Conservation (phyloP, 1,140 invertebrate species). For the Meteorus sp. region DNA sequence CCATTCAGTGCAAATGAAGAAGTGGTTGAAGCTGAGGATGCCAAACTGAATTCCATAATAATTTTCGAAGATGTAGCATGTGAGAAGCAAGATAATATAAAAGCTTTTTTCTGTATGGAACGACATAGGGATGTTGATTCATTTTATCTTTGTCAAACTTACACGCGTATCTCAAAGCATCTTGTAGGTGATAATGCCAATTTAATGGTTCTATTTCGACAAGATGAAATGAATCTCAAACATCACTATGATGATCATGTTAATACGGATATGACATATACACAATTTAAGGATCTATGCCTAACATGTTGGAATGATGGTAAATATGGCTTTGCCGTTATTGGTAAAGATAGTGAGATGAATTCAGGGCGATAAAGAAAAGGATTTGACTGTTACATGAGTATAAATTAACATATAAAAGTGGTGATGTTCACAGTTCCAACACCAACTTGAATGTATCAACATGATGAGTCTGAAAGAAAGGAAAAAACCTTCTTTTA, state of each 20-base stretch:
- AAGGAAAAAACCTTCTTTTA: too few species aligned
- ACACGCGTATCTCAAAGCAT: slow-evolving; percentile 6
- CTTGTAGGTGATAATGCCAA: slow-evolving; percentile 4
- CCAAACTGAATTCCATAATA: slow-evolving; percentile 13
- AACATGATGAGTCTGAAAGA: too few species aligned
- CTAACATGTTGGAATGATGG: neutral
- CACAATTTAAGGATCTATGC: neutral
- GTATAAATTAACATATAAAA: neutral
- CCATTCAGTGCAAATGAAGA: slow-evolving; percentile 11
- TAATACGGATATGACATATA: neutral
- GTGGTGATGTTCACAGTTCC: neutral
- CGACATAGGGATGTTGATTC: neutral
- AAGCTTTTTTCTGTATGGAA: slow-evolving; percentile 10
- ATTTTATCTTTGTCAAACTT: slow-evolving; percentile 15
- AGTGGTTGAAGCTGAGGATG: slow-evolving; percentile 7
- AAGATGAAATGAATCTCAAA: slow-evolving; percentile 9
- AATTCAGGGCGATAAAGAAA: neutral
- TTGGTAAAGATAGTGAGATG: neutral
- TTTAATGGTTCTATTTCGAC: slow-evolving; percentile 4
- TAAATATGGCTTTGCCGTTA: neutral
- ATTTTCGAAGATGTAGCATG: slow-evolving; percentile 20
- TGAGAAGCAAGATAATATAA: slow-evolving; percentile 4
- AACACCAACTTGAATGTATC: neutral
- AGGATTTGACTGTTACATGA: neutral
- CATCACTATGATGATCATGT: slow-evolving; percentile 1